Percentiles rank a stretch among this genome's conserved stretches.
These are phyloP conservation scores for Psettodes erumei DNA, from an alignment of 2,113 vertebrate species.

Conservation along the genomic window DNA sequence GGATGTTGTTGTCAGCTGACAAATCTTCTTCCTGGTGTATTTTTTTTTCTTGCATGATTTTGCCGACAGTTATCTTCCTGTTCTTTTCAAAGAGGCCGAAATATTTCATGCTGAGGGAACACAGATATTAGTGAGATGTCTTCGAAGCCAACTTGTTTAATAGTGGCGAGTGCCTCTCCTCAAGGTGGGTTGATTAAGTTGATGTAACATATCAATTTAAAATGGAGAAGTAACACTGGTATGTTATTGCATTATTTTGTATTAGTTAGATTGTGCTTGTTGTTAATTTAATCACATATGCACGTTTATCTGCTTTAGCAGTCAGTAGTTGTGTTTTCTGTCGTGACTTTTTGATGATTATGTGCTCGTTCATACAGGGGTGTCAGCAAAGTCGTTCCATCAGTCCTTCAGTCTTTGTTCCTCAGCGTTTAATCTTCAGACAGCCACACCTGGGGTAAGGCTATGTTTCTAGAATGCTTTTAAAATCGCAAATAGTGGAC, in stretches of 20 bases:
- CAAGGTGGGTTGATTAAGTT: conserved; percentile 59
- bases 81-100: neutral
- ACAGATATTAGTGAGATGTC: conserved; percentile 60
- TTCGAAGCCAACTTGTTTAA: conserved; percentile 76
- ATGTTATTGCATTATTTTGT: fast-evolving
- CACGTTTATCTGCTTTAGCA: neutral
- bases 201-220: no score
- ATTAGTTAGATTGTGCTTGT: neutral
- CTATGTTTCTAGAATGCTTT: neutral
- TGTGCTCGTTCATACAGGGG: conserved; percentile 82
- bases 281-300: neutral
- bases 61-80: neutral
- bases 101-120: neutral
- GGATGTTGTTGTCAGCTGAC: conserved; percentile 79
- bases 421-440: conserved; percentile 92
- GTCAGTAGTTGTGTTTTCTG: neutral
- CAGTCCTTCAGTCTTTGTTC: conserved; percentile 90
- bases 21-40: conserved; percentile 9
- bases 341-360: neutral
- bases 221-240: neutral
- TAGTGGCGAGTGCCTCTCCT: conserved; percentile 75
- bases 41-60: neutral
- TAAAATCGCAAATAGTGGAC: no score
- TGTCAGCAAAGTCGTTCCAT: conserved; percentile 91
- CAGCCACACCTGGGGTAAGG: conserved; percentile 95